Percentiles rank a stretch among this genome's conserved stretches.
Evolutionary conservation across 2,888 invertebrate genomes (phyloP).

Genomic region (Scaptomyza reducta): DNA sequence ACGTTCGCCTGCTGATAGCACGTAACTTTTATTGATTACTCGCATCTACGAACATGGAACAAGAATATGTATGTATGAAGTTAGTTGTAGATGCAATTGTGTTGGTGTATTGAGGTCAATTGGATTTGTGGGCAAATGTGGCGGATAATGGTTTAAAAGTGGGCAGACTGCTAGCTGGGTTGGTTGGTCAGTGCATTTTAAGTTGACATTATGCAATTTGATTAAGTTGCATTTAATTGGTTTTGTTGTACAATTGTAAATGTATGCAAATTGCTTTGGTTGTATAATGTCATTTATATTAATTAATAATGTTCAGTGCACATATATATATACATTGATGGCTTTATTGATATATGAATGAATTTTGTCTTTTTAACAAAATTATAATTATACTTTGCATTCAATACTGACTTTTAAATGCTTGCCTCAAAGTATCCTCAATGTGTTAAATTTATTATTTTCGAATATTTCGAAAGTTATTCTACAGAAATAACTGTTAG

Average conservation of each 20-base stretch:
- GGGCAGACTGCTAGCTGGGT: neutral
- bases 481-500: too few relatives aligned
- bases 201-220: constrained; percentile 70
- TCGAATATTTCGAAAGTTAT: too few relatives aligned
- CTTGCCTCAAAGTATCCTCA: neutral
- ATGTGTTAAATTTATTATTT: too few relatives aligned
- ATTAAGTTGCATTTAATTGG: constrained; percentile 74
- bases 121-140: constrained; percentile 33
- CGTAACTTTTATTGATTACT: constrained; percentile 63
- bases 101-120: constrained; percentile 67
- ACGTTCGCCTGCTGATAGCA: constrained; percentile 37
- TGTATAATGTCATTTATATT: constrained; percentile 57
- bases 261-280: constrained; percentile 64
- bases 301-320: constrained; percentile 62
- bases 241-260: constrained; percentile 64
- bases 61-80: constrained; percentile 1
- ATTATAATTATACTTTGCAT: constrained; percentile 33
- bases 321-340: constrained; percentile 36
- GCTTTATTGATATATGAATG: constrained; percentile 34
- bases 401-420: constrained; percentile 13
- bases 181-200: constrained; percentile 53
- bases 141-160: constrained; percentile 11
- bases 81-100: constrained; percentile 31
- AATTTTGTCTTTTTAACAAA: constrained; percentile 38
- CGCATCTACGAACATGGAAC: constrained; percentile 35